These are phyloP conservation scores for Pterocles burchelli DNA, from an alignment of 2,113 vertebrate genomes.

Conservation along the genomic window DNA sequence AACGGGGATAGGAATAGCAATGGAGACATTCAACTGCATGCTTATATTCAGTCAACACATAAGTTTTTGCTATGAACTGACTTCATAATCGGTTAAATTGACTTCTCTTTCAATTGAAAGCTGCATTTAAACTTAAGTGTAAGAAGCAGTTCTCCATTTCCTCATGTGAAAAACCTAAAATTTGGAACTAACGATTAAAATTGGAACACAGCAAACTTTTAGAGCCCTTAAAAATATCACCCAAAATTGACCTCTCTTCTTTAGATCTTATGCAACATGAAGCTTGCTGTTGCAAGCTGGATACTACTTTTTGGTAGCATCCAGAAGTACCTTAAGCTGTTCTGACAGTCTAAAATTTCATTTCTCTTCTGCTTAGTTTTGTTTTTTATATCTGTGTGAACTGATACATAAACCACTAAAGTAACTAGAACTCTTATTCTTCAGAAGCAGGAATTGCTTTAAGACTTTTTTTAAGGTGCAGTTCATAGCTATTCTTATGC, in stretches of 20 bases:
- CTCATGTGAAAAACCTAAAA: neutral
- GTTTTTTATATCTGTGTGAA: neutral
- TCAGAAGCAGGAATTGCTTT: neutral
- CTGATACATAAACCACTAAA: neutral
- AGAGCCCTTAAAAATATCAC: neutral
- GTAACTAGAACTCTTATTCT: neutral
- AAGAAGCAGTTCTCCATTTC: neutral
- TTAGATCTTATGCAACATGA: neutral
- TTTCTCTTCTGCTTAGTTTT: neutral
- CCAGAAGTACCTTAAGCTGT: neutral
- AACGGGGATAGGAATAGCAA: neutral
- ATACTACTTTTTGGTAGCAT: neutral
- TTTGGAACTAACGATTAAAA: neutral
- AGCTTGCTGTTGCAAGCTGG: neutral
- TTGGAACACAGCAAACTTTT: neutral
- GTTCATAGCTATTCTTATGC: constrained; percentile 44
- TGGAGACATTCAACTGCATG: neutral
- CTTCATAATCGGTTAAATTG: neutral
- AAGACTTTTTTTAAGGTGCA: neutral
- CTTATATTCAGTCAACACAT: neutral
- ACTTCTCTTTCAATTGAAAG: neutral
- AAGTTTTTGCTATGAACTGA: constrained; percentile 42
- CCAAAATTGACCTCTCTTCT: neutral
- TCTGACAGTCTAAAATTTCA: neutral
- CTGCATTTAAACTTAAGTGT: neutral